Evolutionary conservation across 2,113 vertebrate genomes (phyloP).

Genomic region (Vidua chalybeata): DNA sequence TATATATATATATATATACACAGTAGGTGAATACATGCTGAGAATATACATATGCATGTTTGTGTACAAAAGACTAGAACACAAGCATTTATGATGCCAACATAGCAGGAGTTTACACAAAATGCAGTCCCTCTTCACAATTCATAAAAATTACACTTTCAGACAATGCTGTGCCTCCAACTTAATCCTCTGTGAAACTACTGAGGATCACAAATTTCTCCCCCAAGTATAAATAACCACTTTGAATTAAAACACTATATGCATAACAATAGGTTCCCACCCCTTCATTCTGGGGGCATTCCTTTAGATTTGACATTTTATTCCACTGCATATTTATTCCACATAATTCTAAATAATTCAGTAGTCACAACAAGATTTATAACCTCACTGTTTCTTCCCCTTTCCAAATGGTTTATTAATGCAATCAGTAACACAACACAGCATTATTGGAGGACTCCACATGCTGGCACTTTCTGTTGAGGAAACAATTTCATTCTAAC

Average conservation of each 20-base stretch:
- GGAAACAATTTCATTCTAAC: background rate
- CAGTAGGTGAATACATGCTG: background rate
- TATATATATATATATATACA: background rate
- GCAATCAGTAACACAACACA: background rate
- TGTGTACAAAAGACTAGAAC: background rate
- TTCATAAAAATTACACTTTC: background rate
- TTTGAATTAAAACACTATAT: background rate
- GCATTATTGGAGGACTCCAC: background rate
- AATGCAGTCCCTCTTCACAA: background rate
- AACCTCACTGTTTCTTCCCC: background rate
- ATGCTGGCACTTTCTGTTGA: background rate
- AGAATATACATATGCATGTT: background rate
- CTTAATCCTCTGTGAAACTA: background rate
- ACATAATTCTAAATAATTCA: background rate
- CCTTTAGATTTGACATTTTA: background rate
- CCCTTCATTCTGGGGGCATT: background rate
- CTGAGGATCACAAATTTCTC: background rate
- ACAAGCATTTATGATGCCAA: background rate
- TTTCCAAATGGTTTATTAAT: slow-evolving; percentile 3
- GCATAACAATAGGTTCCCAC: background rate
- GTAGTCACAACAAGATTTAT: background rate
- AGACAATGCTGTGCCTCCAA: background rate
- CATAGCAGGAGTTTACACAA: background rate
- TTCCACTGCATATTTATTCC: background rate
- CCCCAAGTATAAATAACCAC: background rate